Base-by-base conservation (phyloP, 1,140 invertebrate species). In the Lordiphosa stackelbergi region DNA sequence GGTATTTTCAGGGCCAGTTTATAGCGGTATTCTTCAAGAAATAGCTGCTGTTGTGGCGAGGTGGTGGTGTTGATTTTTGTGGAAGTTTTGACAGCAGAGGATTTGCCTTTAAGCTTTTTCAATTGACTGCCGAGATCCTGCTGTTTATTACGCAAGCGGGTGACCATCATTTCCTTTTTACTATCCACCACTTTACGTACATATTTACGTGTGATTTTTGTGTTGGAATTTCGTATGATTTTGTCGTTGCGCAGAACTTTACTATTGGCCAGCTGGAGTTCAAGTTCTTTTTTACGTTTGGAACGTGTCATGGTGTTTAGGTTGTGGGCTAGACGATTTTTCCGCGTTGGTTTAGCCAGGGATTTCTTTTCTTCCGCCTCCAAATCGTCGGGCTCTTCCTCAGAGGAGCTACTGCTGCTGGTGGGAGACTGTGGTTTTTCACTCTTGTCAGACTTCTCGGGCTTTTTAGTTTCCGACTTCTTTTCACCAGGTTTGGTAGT, bases 1-100 rank as follows among this genome's bases (percentile, higher is more conserved):
- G 94, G 94, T 90, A 95, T 94, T 51, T 94, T 90, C 2, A 95
- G 86, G 0, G 94, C 94, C 63, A 93, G 90, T 85, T 96, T 95
- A 69, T 93, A 96, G 60, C 91, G 91, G 69, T 94, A 95, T 16
- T 95, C 89, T 72, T 95, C 94, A 70, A 87, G 52, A 46, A 77
- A 68, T 10, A 86, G 13, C 42, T 85, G 71, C 19, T 71, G 66
- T 10, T 74, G 62, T 1, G 73, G 65, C 6, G 74, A 72, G 12
- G 63, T 65, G 13, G 73, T 69, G 4, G 28, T 38, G 28, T 36
- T 8, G 46, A 19, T 22, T 66, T 51, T 5, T 42, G 5, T 1
- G 34, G n/a, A 36, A 13, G 41, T 42, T 11, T 41, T 10, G 12
- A 12, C 28, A 7, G n/a, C 5, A 12, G 24, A 6, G 13, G 51